A percentile compares a stretch with the other conserved stretches of the same genome.
These are phyloP conservation scores for Zosterops japonicus DNA, from an alignment of 2,113 vertebrate species.

Conservation along the genomic window DNA sequence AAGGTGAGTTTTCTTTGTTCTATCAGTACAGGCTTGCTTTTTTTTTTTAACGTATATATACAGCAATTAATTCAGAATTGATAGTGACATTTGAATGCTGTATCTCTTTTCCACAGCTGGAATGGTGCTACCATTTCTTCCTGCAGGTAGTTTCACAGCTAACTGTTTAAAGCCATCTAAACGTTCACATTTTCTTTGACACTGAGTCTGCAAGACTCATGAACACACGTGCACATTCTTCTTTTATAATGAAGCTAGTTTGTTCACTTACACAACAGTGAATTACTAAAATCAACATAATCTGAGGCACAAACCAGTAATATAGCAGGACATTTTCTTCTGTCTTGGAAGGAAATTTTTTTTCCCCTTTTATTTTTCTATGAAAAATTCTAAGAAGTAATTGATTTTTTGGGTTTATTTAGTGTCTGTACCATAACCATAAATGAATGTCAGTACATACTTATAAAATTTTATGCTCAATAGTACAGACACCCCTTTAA, in stretches of 20 bases:
- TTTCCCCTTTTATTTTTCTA: fast-evolving
- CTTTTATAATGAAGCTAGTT: not conserved
- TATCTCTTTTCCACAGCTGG: not conserved
- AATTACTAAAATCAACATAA: not conserved
- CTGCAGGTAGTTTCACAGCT: not conserved
- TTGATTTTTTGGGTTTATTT: not conserved
- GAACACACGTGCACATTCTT: not conserved
- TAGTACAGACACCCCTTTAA: not conserved
- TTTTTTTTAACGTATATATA: not conserved
- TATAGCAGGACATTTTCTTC: not conserved
- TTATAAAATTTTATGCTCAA: not conserved
- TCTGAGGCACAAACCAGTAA: not conserved
- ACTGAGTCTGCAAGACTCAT: not conserved
- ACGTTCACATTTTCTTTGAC: not conserved
- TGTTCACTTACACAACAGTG: not conserved
- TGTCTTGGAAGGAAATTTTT: fast-evolving
- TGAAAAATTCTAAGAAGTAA: not conserved
- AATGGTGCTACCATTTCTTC: not conserved
- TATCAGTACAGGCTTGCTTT: not conserved
- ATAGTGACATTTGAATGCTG: not conserved
- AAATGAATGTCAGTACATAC: not conserved
- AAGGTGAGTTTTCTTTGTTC: not conserved
- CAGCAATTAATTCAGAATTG: not conserved
- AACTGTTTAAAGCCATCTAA: not conserved
- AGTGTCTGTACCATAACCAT: not conserved